Conservation (phyloP, 2,113 vertebrate genomes). For the Coryphaenoides rupestris region DNA sequence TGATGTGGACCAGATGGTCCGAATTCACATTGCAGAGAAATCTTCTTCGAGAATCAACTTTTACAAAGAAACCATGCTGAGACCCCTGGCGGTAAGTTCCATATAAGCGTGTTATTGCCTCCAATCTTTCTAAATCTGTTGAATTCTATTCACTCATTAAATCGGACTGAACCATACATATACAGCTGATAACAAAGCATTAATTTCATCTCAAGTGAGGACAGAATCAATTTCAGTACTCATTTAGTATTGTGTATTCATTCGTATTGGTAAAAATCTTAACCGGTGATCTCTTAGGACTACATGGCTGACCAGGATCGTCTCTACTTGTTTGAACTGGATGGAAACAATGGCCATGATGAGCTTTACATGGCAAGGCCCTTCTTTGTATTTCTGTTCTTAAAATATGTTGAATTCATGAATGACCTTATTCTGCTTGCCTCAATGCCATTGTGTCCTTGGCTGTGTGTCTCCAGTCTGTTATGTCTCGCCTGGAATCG, state of each 20-base stretch:
- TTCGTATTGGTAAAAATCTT: not conserved
- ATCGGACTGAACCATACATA: not conserved
- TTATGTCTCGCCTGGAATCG: constrained; percentile 76
- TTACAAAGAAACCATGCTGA: constrained; percentile 81
- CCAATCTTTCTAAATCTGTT: too few relatives aligned
- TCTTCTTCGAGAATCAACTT: constrained; percentile 55
- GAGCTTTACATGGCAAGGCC: constrained; percentile 76
- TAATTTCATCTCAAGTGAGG: too few relatives aligned
- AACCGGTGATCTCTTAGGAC: constrained; percentile 67
- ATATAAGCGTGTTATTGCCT: not conserved
- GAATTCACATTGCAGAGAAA: constrained; percentile 74
- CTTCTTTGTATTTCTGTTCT: too few relatives aligned
- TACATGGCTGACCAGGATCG: constrained; percentile 79
- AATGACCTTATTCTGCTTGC: not conserved
- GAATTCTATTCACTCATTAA: not conserved
- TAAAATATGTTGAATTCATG: not conserved
- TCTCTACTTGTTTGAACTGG: constrained; percentile 80
- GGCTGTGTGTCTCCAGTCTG: constrained; percentile 64
- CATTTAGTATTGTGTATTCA: not conserved
- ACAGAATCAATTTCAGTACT: too few relatives aligned
- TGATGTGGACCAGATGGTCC: constrained; percentile 71
- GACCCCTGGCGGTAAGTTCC: constrained; percentile 76
- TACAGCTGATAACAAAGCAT: not conserved
- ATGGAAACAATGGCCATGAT: constrained; percentile 80
- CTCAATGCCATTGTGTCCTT: not conserved